Evolutionary conservation across 2,888 invertebrate species (phyloP), one percentile per base, ranked within the genome.

Genomic region (Amphipoea oculea): DNA sequence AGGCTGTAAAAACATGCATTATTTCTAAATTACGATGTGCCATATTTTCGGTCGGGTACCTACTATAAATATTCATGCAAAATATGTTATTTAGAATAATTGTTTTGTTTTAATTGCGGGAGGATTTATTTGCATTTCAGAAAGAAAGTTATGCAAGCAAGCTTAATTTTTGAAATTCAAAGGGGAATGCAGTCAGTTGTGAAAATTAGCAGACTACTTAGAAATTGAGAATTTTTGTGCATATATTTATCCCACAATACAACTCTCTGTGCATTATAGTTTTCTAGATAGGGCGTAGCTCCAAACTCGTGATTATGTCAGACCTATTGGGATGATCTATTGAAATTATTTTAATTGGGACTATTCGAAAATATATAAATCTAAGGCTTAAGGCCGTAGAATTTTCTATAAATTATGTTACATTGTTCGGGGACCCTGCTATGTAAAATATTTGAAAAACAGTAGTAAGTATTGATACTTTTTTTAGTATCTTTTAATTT

Each of bases 41-140:
- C 23, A 40, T 79, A 54, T 45, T 79, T 45, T 40, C 66, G 17
- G 42, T 45, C 12, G 45, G 67, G 40, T 40, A 67, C 29, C 29
- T 29, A 29, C 60, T 42, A 83, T 91, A 88, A 73, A 88, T 82
- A 85, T 88, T 82, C 94, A 94, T 93, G 94, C 94, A 68, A 48
- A 57, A 54, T 62, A 54, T 40, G 45, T 62, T 67, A 62, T 86
- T 87, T 81, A 73, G 45, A 40, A 68, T 72, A 74, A 75, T 87
- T 76, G 57, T 63, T 29, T 79, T 76, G 76, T 81, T 82, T 86
- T 84, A 85, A 81, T 82, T 82, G 84, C 77, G 79, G 79, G 83
- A 86, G 80, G 81, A 75, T 86, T 57, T 45, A 62, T 66, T 83
- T 73, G 81, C 74, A 67, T 78, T 83, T 81, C 63, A 79, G 71